phyloP scores from a whole-genome alignment of 2,888 invertebrate genomes.

The Ochropleura leucogaster region DNA sequence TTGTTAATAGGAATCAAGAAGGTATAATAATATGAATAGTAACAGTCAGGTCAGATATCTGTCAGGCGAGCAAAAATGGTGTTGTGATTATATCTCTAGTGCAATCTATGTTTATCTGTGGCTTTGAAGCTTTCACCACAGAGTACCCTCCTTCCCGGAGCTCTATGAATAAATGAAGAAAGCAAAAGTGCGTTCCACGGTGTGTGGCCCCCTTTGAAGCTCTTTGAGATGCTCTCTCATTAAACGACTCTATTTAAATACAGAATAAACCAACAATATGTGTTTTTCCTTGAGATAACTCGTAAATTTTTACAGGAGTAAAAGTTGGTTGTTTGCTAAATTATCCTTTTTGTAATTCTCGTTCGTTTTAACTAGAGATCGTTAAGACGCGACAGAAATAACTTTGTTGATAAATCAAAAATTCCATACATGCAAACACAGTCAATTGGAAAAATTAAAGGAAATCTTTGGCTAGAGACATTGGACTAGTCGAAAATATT shows the following conservation, averaged over 20 bases:
- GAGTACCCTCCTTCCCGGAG: conserved; percentile 48
- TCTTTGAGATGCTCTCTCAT: conserved; percentile 53
- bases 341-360: conserved; percentile 1
- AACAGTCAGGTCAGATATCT: neutral
- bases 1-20: too few species aligned
- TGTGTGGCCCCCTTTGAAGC: conserved; percentile 65
- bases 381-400: neutral
- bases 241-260: conserved; percentile 68
- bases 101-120: conserved; percentile 58
- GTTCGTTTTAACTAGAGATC: neutral
- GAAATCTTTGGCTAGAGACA: too few species aligned
- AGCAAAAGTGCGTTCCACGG: conserved; percentile 67
- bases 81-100: conserved; percentile 43
- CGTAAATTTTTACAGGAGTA: neutral
- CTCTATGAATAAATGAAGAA: conserved; percentile 72
- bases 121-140: conserved; percentile 60
- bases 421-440: neutral
- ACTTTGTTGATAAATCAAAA: neutral
- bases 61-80: conserved; percentile 21
- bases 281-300: conserved; percentile 34
- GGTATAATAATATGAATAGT: neutral
- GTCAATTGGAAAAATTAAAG: neutral
- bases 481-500: too few species aligned
- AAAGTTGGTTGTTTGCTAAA: neutral
- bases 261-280: conserved; percentile 54